Conservation (phyloP, 64 coral and sea anemone genomes). For the Trachythela sp. region DNA sequence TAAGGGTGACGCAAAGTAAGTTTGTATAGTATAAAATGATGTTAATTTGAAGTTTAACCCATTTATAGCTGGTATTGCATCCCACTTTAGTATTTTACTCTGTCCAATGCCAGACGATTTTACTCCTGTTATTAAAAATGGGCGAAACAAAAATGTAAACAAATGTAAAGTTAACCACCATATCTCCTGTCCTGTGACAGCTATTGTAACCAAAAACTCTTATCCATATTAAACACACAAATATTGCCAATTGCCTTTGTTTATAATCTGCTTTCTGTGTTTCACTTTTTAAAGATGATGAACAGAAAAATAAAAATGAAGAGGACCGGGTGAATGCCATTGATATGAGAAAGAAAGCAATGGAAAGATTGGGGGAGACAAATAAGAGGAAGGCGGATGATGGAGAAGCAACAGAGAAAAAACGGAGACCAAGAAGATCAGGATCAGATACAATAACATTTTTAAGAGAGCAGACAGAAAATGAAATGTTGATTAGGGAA, state of each 20-base stretch:
- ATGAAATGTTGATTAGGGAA: not conserved
- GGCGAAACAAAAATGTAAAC: no score
- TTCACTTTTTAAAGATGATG: conserved; percentile 17
- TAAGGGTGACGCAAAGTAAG: not conserved
- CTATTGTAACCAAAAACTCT: no score
- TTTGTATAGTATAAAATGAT: not conserved
- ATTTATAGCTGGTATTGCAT: no score
- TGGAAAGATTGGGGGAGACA: conserved; percentile 19
- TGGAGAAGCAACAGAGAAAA: not conserved
- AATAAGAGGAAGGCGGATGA: not conserved
- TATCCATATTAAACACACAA: no score
- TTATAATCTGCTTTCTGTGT: no score
- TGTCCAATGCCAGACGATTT: no score
- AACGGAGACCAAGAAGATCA: not conserved
- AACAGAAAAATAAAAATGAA: not conserved
- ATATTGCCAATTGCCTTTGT: no score
- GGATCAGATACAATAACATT: not conserved
- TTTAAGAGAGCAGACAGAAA: not conserved
- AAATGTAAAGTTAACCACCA: no score
- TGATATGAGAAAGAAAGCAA: conserved; percentile 37
- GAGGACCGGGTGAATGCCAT: conserved; percentile 1
- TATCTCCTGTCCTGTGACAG: no score
- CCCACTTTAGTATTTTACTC: no score
- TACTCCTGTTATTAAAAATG: no score
- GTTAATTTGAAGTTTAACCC: no score